phyloP scores from a whole-genome alignment of 2,888 invertebrate genomes.

The Sipunculus nudus region DNA sequence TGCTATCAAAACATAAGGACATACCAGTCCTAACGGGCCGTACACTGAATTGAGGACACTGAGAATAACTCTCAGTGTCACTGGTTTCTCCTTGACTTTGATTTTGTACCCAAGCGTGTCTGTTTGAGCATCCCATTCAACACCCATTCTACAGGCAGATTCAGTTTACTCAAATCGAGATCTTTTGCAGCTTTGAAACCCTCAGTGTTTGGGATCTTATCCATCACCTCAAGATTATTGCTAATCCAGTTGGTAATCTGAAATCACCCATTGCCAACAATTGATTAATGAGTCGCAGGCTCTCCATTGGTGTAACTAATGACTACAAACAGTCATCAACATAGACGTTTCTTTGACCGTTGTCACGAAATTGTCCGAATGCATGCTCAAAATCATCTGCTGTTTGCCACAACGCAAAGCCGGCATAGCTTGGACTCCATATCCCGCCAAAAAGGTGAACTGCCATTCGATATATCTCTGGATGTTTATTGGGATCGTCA shows the following conservation, averaged over 20 bases:
- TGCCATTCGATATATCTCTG: neutral
- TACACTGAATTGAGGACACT: neutral
- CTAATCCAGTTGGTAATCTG: neutral
- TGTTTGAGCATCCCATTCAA: no score
- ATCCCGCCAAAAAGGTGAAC: neutral
- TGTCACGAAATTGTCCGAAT: neutral
- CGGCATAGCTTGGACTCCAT: neutral
- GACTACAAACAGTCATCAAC: neutral
- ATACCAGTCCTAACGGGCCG: neutral
- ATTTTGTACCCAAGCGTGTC: neutral
- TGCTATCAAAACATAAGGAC: neutral
- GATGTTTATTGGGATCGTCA: neutral
- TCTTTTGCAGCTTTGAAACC: neutral
- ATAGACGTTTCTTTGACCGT: neutral
- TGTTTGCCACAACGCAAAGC: neutral
- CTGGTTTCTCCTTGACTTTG: neutral
- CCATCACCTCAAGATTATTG: neutral
- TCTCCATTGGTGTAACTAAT: neutral
- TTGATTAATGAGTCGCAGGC: neutral
- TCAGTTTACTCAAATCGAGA: neutral
- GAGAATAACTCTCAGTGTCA: neutral
- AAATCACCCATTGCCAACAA: neutral
- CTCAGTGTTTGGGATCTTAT: neutral
- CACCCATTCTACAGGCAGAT: no score
- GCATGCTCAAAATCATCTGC: neutral